A percentile compares a stretch with the other conserved stretches of the same genome.
Conservation (phyloP, 2,797 vertebrate species). For the Takifugu rubripes region DNA sequence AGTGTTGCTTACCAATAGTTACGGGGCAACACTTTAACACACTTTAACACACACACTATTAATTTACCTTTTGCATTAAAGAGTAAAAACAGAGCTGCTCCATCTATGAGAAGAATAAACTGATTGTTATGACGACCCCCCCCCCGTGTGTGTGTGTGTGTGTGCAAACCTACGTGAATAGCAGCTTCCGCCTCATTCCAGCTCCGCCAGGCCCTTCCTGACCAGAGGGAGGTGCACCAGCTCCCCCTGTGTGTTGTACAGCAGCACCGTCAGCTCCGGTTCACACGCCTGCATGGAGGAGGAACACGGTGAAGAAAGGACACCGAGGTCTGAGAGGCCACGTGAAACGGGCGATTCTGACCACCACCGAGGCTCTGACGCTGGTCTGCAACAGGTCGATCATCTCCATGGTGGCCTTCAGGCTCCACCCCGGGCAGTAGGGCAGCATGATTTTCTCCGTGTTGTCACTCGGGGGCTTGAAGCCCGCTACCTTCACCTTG, state of each 20-base stretch:
- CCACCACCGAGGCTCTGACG: slow-evolving; percentile 76
- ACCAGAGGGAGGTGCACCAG: slow-evolving; percentile 82
- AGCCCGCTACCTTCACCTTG: slow-evolving; percentile 80
- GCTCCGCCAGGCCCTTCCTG: slow-evolving; percentile 81
- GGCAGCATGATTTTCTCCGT: slow-evolving; percentile 70
- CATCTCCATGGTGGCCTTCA: slow-evolving; percentile 81
- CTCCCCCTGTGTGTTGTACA: slow-evolving; percentile 75
- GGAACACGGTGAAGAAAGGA: neutral
- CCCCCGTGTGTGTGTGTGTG: neutral
- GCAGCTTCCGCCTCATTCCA: slow-evolving; percentile 51
- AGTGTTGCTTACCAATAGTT: no score
- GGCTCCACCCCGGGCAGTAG: slow-evolving; percentile 85
- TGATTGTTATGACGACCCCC: no score
- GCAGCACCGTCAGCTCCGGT: slow-evolving; percentile 76
- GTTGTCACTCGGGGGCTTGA: slow-evolving; percentile 75
- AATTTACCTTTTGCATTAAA: no score
- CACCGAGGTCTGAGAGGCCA: no score
- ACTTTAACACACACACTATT: no score
- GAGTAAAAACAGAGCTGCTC: no score
- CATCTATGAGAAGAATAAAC: no score
- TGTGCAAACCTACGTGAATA: slow-evolving; percentile 1
- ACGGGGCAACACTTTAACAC: no score
- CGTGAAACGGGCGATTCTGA: slow-evolving; percentile 46
- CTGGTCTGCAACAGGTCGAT: slow-evolving; percentile 78
- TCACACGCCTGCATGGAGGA: slow-evolving; percentile 47